These are phyloP conservation scores for Lasiommata megera DNA, from an alignment of 2,888 invertebrate species.

Conservation along the genomic window DNA sequence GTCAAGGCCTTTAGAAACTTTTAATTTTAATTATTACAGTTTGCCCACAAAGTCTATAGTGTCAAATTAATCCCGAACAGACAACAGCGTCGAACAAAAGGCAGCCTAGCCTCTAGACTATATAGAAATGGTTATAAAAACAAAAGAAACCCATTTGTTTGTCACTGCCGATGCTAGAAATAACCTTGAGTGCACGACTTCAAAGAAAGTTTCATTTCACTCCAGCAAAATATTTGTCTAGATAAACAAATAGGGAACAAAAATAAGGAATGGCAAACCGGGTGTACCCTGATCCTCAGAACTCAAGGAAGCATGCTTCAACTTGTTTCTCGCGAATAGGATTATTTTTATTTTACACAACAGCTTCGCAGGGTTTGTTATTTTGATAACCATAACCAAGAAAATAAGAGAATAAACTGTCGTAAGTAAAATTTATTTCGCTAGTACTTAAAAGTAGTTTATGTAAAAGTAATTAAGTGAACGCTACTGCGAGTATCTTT, in stretches of 20 bases:
- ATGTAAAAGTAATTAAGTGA: too few relatives aligned
- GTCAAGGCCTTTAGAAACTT: neutral
- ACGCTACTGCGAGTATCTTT: too few relatives aligned
- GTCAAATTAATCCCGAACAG: slow-evolving; percentile 6
- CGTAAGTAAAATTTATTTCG: too few relatives aligned
- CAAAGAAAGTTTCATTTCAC: slow-evolving; percentile 7
- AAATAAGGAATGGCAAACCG: slow-evolving; percentile 17
- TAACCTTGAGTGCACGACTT: slow-evolving; percentile 6
- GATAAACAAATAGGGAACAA: slow-evolving; percentile 15
- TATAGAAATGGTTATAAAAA: neutral
- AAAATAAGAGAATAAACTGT: too few relatives aligned
- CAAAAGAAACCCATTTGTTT: slow-evolving; percentile 14
- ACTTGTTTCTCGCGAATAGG: neutral
- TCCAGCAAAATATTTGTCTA: slow-evolving; percentile 10
- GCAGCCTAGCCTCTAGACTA: slow-evolving; percentile 2
- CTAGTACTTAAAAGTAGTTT: too few relatives aligned
- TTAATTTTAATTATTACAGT: neutral
- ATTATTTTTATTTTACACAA: neutral
- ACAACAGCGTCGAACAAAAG: slow-evolving; percentile 11
- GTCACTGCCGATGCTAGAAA: slow-evolving; percentile 11
- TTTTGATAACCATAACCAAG: neutral
- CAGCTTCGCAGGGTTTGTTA: neutral
- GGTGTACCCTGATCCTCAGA: slow-evolving; percentile 19
- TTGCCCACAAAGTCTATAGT: neutral
- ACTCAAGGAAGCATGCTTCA: slow-evolving; percentile 13